phyloP scores from a whole-genome alignment of 2,888 invertebrate species.

The Caenorhabditis doughertyi region DNA sequence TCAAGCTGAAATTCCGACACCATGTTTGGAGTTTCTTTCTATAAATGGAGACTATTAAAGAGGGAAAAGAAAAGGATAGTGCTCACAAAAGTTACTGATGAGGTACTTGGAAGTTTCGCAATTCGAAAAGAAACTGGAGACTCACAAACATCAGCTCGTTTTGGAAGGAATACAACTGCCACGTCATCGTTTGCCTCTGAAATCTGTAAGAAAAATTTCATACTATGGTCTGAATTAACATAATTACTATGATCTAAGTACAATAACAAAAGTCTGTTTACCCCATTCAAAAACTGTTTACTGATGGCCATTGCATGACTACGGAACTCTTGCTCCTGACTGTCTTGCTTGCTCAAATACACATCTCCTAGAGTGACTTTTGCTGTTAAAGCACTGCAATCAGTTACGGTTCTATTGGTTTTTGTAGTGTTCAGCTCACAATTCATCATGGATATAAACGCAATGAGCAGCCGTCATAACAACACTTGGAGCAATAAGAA shows the following conservation, averaged over 20 bases:
- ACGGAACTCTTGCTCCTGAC: slow-evolving; percentile 48
- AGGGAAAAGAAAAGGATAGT: not conserved
- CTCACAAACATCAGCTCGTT: slow-evolving; percentile 29
- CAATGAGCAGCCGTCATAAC: slow-evolving; percentile 59
- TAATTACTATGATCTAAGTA: too few relatives aligned
- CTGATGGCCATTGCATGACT: slow-evolving; percentile 44
- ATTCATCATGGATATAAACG: slow-evolving; percentile 25
- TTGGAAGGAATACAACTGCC: slow-evolving; percentile 51
- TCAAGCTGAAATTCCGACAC: slow-evolving; percentile 26
- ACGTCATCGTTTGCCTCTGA: slow-evolving; percentile 55
- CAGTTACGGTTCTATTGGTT: not conserved
- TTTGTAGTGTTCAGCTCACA: not conserved
- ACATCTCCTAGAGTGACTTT: slow-evolving; percentile 38
- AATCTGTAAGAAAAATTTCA: slow-evolving; percentile 14
- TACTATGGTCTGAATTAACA: too few relatives aligned
- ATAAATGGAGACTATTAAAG: too few relatives aligned
- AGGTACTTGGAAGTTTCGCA: slow-evolving; percentile 39
- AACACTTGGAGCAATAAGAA: slow-evolving; percentile 49
- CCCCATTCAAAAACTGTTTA: slow-evolving; percentile 28
- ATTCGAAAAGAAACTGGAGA: not conserved
- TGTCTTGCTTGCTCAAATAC: slow-evolving; percentile 28
- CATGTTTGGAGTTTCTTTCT: slow-evolving; percentile 24
- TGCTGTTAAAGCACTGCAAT: slow-evolving; percentile 35
- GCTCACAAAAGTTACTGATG: slow-evolving; percentile 22
- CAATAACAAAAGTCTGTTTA: too few relatives aligned